Base-by-base conservation (phyloP, 30 jellyfish, hydroid and myxozoan species). In the Cassiopea andromeda region DNA sequence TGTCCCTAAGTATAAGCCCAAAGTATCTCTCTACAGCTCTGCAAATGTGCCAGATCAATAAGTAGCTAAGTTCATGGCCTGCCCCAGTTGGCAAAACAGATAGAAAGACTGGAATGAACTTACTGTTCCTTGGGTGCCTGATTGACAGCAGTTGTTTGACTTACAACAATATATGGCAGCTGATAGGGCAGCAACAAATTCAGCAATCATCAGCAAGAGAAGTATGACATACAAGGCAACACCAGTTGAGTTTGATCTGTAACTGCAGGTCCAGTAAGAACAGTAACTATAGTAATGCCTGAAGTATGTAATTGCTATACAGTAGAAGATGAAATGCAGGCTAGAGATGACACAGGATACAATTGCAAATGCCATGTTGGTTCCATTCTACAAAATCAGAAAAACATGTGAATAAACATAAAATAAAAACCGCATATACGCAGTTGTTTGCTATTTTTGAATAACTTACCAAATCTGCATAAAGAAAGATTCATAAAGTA, bases 141-240 rank as follows among this genome's bases (percentile, higher is more conserved):
- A 10, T 6, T 70, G 75, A 82, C 90, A 82, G 80, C 82, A 82
- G 68, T 78, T 78, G 68, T 48, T 69, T n/a, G 44, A 15, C 43
- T 87, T 77, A 60, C 94, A 87, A 58, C 94, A 87, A 57, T 64
- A 77, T 48, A 87, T 77, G 50, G 94, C 84, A 87, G 64, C 94
- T 44, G 85, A 7, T 60, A 87, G 19, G 7, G 94, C 74, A 47
- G 77, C 46, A 14, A 47, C 74, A 61, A 87, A 87, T 50, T 87
- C 94, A 43, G 94, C 80, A 46, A 77, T 49, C 89, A 87, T 67
- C 57, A 87, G 44, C 80, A 87, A n/a, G n/a, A 87, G 27, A 5
- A 87, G 83, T 59, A 78, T n/a, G 77, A 77, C 89, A 77, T 76
- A 87, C 49, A 87, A 44, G 7, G 85, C 94, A 1, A 78, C 85